phyloP scores from a whole-genome alignment of 2,113 vertebrate genomes.

The Sus scrofa region T2T-Sscrofa CM000816.6:107498001-107498500 shows the following conservation, averaged over 20 bases:
- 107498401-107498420: not conserved
- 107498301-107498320: not conserved
- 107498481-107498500: constrained; percentile 14
- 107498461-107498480: not conserved
- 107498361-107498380: not conserved
- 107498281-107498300: not conserved
- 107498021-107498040: not conserved
- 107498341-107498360: not conserved
- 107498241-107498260: constrained; percentile 42
- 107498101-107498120: not conserved
- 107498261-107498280: not conserved
- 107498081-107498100: not conserved
- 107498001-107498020: constrained; percentile 9
- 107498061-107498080: not conserved
- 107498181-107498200: constrained; percentile 36
- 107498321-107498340: not conserved
- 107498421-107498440: not conserved
- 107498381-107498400: not conserved
- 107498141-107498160: not conserved
- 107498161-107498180: not conserved
- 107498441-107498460: not conserved
- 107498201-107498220: constrained; percentile 30
- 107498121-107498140: not conserved
- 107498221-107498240: no score
- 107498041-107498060: not conserved